Base-by-base conservation (phyloP, 2,888 invertebrate genomes). In the Automeris io region DNA sequence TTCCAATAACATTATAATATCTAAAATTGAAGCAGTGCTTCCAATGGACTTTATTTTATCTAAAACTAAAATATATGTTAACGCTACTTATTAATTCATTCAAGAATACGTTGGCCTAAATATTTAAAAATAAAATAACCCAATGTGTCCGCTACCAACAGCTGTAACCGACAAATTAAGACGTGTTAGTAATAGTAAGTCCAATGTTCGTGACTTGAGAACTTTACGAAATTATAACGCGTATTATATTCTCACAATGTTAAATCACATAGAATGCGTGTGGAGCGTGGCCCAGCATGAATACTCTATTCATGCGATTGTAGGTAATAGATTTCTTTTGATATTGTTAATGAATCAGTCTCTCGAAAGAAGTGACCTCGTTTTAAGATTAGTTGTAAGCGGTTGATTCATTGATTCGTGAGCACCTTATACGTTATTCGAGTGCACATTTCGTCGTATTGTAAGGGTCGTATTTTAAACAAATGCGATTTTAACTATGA, bases 321-420 rank as follows among this genome's bases (percentile, higher is more conserved):
- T 68, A n/a, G n/a, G n/a, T n/a, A 66, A 70, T 67, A 65, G 61
- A 74, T 67, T 71, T 66, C 64, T 64, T 74, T 73, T 69, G 43
- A 59, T 56, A 48, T 23, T 43, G 56, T 50, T 47, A 68, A 70
- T 69, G 60, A 54, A 49, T 51, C 52, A 60, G 57, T 57, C 52
- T 55, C 48, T 51, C 43, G 61, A 61, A 68, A 64, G 62, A 59
- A 50, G 49, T 66, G 65, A 66, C 57, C 55, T 57, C 57, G 54
- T 57, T 59, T 47, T 42, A 45, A 42, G 43, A 47, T 50, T 57
- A 43, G 50, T n/a, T 37, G 37, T 29, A 21, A 26, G 29, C 11
- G 40, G 42, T 24, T 41, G 33, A 42, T 52, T 51, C 51, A 56
- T 54, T 53, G 47, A 58, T 47, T 40, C 26, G 9, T 26, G 7